phyloP scores from a whole-genome alignment of 2,113 vertebrate genomes.

The Myotis lucifugus region DNA sequence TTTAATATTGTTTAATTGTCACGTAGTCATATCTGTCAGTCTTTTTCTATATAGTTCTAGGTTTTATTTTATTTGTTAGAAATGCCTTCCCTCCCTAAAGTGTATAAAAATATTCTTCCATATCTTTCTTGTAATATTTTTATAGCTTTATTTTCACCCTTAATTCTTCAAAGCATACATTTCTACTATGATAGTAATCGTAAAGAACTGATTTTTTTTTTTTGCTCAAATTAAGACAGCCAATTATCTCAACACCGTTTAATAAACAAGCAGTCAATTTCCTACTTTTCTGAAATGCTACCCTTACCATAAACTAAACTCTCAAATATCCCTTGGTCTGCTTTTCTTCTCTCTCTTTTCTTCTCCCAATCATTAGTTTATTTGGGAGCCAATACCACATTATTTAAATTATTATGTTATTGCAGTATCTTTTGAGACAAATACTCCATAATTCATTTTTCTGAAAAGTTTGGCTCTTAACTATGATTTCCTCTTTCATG shows the following conservation, averaged over 20 bases:
- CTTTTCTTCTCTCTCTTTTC: background rate
- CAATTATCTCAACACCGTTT: background rate
- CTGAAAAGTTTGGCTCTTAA: background rate
- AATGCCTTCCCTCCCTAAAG: conserved; percentile 17
- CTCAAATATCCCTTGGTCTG: background rate
- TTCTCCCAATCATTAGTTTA: background rate
- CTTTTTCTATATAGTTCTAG: background rate
- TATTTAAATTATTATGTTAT: background rate
- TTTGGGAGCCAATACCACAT: background rate
- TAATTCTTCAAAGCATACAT: background rate
- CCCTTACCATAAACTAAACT: background rate
- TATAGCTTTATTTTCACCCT: background rate
- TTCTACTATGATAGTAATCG: background rate
- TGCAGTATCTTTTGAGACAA: background rate
- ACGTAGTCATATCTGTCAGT: background rate
- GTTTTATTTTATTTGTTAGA: conserved; percentile 33
- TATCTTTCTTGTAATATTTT: background rate
- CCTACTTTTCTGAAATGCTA: conserved; percentile 1
- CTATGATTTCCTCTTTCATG: background rate
- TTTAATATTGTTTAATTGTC: conserved; percentile 35
- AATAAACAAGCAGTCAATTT: background rate
- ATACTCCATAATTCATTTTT: background rate
- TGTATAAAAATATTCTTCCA: background rate
- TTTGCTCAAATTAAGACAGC: background rate
- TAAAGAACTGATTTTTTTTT: conserved; percentile 8